phyloP scores from a whole-genome alignment of 2,888 invertebrate species.

The Amblyjoppa fuscipennis region DNA sequence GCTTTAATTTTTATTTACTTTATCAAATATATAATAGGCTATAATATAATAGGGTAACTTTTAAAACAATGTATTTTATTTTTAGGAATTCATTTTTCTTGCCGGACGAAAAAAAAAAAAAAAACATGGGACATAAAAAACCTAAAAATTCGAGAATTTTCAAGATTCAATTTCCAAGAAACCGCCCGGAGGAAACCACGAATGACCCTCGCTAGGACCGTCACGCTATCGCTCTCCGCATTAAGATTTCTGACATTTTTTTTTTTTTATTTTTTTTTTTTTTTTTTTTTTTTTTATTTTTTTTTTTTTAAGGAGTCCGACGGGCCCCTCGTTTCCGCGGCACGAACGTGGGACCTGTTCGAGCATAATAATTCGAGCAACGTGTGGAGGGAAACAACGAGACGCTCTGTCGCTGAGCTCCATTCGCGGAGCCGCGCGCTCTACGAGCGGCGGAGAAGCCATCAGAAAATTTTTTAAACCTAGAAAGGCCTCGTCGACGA shows the following conservation, averaged over 20 bases:
- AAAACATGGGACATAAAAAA: too few relatives aligned
- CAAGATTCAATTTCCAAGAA: too few relatives aligned
- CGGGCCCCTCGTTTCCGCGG: constrained; percentile 6
- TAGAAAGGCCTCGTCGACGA: constrained; percentile 69
- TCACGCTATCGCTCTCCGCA: constrained; percentile 24
- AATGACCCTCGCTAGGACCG: background rate
- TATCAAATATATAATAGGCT: too few relatives aligned
- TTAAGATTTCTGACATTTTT: background rate
- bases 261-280: too few relatives aligned
- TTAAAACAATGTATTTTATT: too few relatives aligned
- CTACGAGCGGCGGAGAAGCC: constrained; percentile 57
- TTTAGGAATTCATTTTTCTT: too few relatives aligned
- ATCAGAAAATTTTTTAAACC: constrained; percentile 71
- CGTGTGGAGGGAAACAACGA: constrained; percentile 28
- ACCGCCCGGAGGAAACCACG: too few relatives aligned
- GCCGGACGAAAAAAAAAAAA: too few relatives aligned
- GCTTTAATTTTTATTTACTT: too few relatives aligned
- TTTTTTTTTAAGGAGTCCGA: background rate
- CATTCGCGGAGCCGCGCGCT: constrained; percentile 3
- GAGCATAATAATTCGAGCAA: constrained; percentile 50
- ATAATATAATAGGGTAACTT: too few relatives aligned
- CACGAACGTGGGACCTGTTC: constrained; percentile 37
- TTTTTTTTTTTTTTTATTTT: too few relatives aligned
- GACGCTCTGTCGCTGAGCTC: constrained; percentile 31
- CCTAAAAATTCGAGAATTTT: too few relatives aligned